Conservation (phyloP, 2,113 vertebrate genomes). For the Hippocampus barbouri region DNA sequence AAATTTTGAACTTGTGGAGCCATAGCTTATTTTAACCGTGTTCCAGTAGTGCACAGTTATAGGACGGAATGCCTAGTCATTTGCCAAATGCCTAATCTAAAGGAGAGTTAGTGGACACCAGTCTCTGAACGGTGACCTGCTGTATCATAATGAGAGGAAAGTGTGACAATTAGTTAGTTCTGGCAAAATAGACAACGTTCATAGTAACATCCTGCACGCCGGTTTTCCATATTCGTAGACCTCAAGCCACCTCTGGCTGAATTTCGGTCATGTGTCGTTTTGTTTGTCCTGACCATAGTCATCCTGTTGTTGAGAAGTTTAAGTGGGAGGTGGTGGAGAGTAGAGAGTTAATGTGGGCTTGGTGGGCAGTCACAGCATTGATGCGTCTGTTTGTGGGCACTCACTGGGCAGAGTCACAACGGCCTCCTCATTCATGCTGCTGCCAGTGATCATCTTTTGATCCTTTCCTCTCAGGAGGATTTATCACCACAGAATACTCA, state of each 20-base stretch:
- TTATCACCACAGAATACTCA: background rate
- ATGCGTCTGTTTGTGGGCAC: constrained; percentile 34
- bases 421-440: constrained; percentile 15
- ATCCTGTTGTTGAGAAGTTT: constrained; percentile 38
- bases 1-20: background rate
- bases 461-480: background rate
- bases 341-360: constrained; percentile 43
- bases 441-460: constrained; percentile 14
- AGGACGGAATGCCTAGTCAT: background rate
- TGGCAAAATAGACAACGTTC: background rate
- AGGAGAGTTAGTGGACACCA: background rate
- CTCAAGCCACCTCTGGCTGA: background rate
- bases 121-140: too few relatives aligned
- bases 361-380: constrained; percentile 36
- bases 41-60: too few relatives aligned
- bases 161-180: background rate
- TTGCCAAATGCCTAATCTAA: background rate
- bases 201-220: background rate
- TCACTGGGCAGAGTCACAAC: constrained; percentile 42
- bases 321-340: constrained; percentile 53
- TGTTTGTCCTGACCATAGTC: constrained; percentile 19
- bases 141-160: too few relatives aligned
- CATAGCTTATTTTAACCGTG: background rate
- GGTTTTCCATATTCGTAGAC: background rate
- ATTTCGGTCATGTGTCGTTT: constrained; percentile 11